Conservation (phyloP, 2,888 invertebrate genomes). For the Agrochola litura region DNA sequence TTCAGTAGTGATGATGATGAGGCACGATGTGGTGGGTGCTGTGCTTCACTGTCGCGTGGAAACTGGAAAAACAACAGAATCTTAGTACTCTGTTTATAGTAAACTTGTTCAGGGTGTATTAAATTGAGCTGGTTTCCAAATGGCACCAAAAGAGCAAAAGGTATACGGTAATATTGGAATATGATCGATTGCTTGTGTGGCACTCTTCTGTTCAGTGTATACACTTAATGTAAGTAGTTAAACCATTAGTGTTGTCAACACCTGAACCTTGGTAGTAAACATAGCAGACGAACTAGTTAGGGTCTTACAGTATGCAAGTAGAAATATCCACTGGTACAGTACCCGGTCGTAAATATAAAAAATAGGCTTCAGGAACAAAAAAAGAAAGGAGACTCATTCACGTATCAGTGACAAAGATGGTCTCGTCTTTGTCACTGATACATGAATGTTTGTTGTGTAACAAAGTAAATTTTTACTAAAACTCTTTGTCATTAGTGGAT, state of each 20-base stretch:
- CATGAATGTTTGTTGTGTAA: no score
- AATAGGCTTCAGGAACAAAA: no score
- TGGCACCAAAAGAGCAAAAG: background rate
- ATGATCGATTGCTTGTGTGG: no score
- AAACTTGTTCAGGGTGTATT: background rate
- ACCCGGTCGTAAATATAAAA: no score
- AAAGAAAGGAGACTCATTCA: background rate
- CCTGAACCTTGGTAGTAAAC: background rate
- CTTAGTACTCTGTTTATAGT: background rate
- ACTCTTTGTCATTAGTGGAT: background rate
- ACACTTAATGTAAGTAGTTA: background rate
- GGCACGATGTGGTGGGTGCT: constrained; percentile 72
- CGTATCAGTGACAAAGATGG: background rate
- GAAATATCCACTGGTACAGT: background rate
- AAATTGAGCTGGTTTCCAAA: background rate
- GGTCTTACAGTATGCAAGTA: background rate
- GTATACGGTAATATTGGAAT: no score
- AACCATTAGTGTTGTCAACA: background rate
- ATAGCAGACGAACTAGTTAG: background rate
- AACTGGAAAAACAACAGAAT: constrained; percentile 65
- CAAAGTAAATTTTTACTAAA: background rate
- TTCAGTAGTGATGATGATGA: constrained; percentile 57
- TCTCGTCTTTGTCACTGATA: no score
- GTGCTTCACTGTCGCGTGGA: constrained; percentile 76
- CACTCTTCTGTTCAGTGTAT: background rate